Percentiles rank a stretch among this genome's conserved stretches.
Conservation (phyloP, 2,888 invertebrate genomes). For the Brenthis ino region DNA sequence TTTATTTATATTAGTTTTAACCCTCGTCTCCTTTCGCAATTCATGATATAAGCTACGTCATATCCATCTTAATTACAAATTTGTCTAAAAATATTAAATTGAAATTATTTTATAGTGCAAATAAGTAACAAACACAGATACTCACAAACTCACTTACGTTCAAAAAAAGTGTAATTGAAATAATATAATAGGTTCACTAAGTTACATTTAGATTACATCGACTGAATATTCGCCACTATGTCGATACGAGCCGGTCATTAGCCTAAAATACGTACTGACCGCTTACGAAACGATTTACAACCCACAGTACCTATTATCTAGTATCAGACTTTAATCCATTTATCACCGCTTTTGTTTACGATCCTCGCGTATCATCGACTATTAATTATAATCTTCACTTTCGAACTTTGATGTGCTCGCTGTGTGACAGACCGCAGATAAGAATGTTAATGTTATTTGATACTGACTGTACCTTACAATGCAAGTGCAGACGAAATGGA, state of each 20-base stretch:
- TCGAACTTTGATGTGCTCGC: constrained; percentile 81
- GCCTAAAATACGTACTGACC: constrained; percentile 55
- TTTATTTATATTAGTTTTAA: too few species aligned
- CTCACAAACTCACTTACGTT: too few species aligned
- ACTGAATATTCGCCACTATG: constrained; percentile 20
- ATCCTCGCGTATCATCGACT: constrained; percentile 81
- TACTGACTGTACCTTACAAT: constrained; percentile 58
- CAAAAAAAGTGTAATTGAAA: too few species aligned
- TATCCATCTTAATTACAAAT: too few species aligned
- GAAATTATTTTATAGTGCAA: too few species aligned
- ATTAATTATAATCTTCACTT: constrained; percentile 81
- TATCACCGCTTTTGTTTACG: constrained; percentile 82
- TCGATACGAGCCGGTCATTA: constrained; percentile 37
- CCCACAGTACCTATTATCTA: constrained; percentile 75
- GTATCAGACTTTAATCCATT: constrained; percentile 79
- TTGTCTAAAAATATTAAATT: too few species aligned
- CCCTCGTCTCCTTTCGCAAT: too few species aligned
- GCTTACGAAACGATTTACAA: constrained; percentile 78
- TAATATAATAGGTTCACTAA: too few species aligned
- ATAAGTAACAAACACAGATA: too few species aligned
- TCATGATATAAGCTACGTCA: too few species aligned
- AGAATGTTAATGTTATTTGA: constrained; percentile 80
- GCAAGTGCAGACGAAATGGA: constrained; percentile 47
- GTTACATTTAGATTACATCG: too few species aligned
- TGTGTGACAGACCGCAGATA: constrained; percentile 81